Evolutionary conservation across 2,113 vertebrate genomes (phyloP), one percentile per base, ranked within the genome.

Genomic region (Neolamprologus falcicula): DNA sequence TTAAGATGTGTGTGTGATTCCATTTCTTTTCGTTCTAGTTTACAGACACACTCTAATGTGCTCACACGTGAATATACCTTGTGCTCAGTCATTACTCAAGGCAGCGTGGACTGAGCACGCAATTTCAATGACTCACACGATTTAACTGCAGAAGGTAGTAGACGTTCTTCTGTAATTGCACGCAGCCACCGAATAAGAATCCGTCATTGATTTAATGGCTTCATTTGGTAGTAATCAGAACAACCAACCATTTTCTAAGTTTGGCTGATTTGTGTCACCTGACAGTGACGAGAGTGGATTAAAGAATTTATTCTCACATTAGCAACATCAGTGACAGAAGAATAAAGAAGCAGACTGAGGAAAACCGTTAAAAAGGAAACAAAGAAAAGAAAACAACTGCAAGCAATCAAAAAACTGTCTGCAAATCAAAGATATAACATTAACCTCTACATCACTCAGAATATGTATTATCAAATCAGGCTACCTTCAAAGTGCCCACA

Each of bases 381-480:
- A 40, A 21, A 40, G 19, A 40, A 68, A 40, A 40, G 19, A 40
- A 21, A 37, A n/a, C 5, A 9, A 55, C 54, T 55, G 12, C 16
- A 17, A 31, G 26, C 57, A 59, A 59, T 31, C 26, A 59, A 61
- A 66, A 66, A 12, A 7, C 31, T 1, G 9, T 19, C 59, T 19
- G 28, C 59, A 63, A 63, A 63, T 33, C 9, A 33, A 19, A 33
- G 28, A 33, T 19, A 33, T 66, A 0, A 37, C 6, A 0, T 37
- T 66, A 21, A 37, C 10, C 4, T 37, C 61, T n/a, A 66, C 61
- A 37, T 37, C 10, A 37, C 61, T 37, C 61, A 8, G 33, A 35
- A 0, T 1, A 12, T 37, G 4, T 21, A 4, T 21, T 68, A 37
- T 68, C 63, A 40, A 68, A 21, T 68, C 35, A 40, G 11, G 63